These are phyloP conservation scores for Hydrotaea cyrtoneurina DNA, from an alignment of 2,888 invertebrate species.

Conservation along the genomic window DNA sequence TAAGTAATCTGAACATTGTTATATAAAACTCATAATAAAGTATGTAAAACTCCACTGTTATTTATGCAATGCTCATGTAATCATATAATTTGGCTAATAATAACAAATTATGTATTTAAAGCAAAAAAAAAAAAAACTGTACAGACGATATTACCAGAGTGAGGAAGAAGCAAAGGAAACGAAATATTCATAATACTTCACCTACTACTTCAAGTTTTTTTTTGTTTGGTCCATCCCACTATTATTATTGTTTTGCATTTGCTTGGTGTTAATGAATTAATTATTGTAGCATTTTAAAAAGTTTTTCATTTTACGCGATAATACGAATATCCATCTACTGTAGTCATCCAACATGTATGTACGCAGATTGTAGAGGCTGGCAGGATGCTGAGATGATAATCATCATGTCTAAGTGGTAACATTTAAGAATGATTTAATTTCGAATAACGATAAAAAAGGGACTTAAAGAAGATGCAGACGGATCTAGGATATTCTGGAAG, in stretches of 20 bases:
- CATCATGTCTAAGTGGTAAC: background rate
- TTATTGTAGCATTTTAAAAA: conserved; percentile 57
- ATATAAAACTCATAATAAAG: too few species aligned
- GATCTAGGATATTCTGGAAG: too few species aligned
- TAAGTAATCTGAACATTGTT: too few species aligned
- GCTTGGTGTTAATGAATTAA: conserved; percentile 61
- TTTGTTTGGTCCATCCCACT: conserved; percentile 19
- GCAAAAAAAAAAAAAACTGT: too few species aligned
- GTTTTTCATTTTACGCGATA: background rate
- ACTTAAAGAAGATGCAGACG: too few species aligned
- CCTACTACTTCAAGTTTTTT: conserved; percentile 6
- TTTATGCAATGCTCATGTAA: too few species aligned
- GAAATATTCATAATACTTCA: conserved; percentile 49
- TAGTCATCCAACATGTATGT: too few species aligned
- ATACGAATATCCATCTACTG: too few species aligned
- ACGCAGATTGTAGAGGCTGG: too few species aligned
- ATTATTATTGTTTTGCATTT: conserved; percentile 24
- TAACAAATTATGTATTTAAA: background rate
- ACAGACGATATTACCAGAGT: too few species aligned
- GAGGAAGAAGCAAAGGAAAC: background rate
- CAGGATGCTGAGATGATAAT: background rate
- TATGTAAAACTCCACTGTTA: background rate
- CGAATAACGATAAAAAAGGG: background rate
- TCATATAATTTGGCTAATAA: background rate
- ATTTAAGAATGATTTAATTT: background rate